Evolutionary conservation across 2,113 vertebrate genomes (phyloP), one percentile per base, ranked within the genome.

Genomic region (Aegypius monachus): DNA sequence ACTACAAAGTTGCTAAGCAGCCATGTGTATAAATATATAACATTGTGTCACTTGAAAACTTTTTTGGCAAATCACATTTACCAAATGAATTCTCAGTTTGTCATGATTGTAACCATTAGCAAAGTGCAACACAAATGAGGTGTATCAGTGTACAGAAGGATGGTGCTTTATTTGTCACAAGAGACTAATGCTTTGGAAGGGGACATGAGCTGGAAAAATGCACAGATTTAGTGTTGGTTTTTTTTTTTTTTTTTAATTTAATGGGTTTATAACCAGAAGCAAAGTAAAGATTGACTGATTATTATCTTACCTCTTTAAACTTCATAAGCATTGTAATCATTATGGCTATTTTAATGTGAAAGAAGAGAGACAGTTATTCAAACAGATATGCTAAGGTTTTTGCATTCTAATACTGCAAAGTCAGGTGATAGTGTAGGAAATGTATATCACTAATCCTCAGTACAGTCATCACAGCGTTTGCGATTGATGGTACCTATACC

Each of bases 301-400:
- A 67, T 89, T 81, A 85, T 92, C 81, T 96, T 95, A 89, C 71
- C 77, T 93, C 84, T 88, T 96, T 95, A 96, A 95, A 92, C 70
- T 82, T 72, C 59, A 42, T 89, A 88, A 87, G 56, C 66, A 19
- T 83, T 81, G 52, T 73, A 92, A 95, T 89, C 77, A 73, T 93
- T 90, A 55, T 5, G 32, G 81, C 82, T 90, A 55, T 73, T 93
- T 55, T 94, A 73, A 97, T 48, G 61, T 74, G 85, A 67, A 86
- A 87, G 79, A 75, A 88, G 38, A 90, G 45, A 93, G 67, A 21
- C 59, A 62, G 42, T 91, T 93, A 93, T 45, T 96, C 82, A 90
- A 88, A 90, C 47, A 81, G 79, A 72, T 93, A 32, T 27, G 74
- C 63, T 58, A 66, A 88, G 34, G 32, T 47, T 94, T 93, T 36